Conservation (phyloP, 2,797 vertebrate genomes). For the Capromys pilorides region DNA sequence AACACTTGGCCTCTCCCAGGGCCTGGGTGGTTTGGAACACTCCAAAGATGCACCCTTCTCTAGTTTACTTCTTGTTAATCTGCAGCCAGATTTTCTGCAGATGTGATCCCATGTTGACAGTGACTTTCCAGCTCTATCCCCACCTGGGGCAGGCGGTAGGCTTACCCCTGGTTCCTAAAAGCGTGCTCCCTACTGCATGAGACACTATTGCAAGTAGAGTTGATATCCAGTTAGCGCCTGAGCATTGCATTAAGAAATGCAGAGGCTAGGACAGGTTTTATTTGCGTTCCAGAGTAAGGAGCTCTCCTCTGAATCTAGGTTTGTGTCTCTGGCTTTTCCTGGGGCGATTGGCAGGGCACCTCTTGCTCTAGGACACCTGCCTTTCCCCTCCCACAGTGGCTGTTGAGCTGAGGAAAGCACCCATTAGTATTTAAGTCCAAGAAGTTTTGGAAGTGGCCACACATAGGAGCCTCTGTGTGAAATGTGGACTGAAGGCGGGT, state of each 20-base stretch:
- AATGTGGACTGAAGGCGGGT: background rate
- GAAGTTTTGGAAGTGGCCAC: background rate
- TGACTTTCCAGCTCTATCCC: background rate
- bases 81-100: background rate
- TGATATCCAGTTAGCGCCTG: background rate
- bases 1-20: background rate
- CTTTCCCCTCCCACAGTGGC: background rate
- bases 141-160: background rate
- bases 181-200: background rate
- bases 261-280: conserved; percentile 2
- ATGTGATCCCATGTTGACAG: too few relatives aligned
- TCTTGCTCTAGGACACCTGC: background rate
- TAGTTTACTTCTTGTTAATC: background rate
- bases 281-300: background rate
- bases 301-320: background rate
- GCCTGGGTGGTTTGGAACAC: background rate
- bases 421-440: background rate
- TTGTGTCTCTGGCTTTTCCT: background rate
- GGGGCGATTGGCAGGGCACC: background rate
- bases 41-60: background rate
- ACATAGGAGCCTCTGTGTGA: background rate
- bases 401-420: background rate
- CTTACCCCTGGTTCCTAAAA: background rate
- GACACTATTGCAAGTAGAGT: background rate
- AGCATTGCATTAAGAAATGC: background rate